Conservation (phyloP, 2,888 invertebrate genomes). For the Zhuqinia jingwanae region DNA sequence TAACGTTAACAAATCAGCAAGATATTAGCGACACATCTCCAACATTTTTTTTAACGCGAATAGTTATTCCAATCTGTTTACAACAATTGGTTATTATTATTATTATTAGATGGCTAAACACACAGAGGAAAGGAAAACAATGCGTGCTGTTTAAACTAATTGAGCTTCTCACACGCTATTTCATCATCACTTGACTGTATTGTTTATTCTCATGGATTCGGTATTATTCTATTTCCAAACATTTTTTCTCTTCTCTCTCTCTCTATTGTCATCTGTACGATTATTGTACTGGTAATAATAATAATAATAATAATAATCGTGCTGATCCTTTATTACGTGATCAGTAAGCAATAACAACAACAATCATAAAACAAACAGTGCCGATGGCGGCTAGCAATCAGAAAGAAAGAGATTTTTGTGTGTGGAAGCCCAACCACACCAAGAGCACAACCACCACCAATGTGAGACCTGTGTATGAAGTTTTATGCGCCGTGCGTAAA, state of each 20-base stretch:
- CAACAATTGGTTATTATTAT: too few relatives aligned
- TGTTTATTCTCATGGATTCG: constrained; percentile 7
- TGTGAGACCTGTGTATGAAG: too few relatives aligned
- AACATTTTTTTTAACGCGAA: too few relatives aligned
- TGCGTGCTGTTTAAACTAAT: constrained; percentile 45
- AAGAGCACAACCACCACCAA: too few relatives aligned
- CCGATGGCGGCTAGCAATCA: neutral
- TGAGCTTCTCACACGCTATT: constrained; percentile 70
- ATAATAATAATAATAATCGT: neutral
- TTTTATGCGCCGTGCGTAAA: too few relatives aligned
- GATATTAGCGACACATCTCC: too few relatives aligned
- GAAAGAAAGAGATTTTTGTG: neutral
- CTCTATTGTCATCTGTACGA: constrained; percentile 63
- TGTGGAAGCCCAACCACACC: neutral
- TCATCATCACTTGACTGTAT: constrained; percentile 45
- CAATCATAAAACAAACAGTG: constrained; percentile 8
- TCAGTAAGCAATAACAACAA: constrained; percentile 63
- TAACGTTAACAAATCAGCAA: too few relatives aligned
- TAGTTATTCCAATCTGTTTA: too few relatives aligned
- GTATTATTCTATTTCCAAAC: constrained; percentile 23
- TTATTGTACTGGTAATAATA: constrained; percentile 7
- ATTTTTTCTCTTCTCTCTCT: constrained; percentile 35
- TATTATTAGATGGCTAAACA: too few relatives aligned
- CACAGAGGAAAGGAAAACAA: constrained; percentile 34
- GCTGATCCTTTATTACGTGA: constrained; percentile 40